These are phyloP conservation scores for Etheostoma spectabile DNA, from an alignment of 2,113 vertebrate species.

Conservation along the genomic window DNA sequence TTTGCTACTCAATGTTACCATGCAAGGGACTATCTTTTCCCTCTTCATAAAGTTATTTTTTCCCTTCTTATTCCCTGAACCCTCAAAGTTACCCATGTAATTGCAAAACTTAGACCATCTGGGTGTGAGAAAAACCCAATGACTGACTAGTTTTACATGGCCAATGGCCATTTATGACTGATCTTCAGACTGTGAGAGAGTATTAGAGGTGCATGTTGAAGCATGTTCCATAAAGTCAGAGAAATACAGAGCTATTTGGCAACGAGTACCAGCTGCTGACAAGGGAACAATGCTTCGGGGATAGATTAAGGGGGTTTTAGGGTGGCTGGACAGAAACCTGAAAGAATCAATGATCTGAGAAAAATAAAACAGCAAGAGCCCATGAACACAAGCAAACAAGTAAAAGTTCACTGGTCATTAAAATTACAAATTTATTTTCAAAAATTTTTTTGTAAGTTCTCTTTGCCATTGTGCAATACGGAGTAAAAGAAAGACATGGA, in stretches of 20 bases:
- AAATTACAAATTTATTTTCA: neutral
- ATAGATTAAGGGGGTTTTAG: slow-evolving; percentile 8
- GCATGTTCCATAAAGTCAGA: slow-evolving; percentile 50
- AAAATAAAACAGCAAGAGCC: neutral
- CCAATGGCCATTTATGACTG: slow-evolving; percentile 63
- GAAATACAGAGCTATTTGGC: slow-evolving; percentile 36
- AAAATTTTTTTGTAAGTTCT: neutral
- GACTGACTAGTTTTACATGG: slow-evolving; percentile 45
- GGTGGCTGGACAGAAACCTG: neutral
- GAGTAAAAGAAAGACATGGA: neutral
- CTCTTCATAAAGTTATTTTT: neutral
- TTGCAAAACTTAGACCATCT: slow-evolving; percentile 17
- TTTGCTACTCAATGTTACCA: neutral
- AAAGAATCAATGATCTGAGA: neutral
- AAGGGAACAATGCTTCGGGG: slow-evolving; percentile 21
- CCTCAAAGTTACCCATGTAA: slow-evolving; percentile 3
- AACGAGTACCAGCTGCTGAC: slow-evolving; percentile 39
- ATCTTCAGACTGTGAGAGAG: slow-evolving; percentile 42
- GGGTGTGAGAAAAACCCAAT: slow-evolving; percentile 7
- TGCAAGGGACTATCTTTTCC: neutral
- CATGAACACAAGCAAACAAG: neutral
- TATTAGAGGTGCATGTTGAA: slow-evolving; percentile 54
- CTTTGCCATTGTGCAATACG: neutral
- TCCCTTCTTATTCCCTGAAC: neutral
- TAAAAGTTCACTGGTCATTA: neutral